Evolutionary conservation across 2,113 vertebrate genomes (phyloP), one percentile per base, ranked within the genome.

Genomic region (Telmatochromis sp.): DNA sequence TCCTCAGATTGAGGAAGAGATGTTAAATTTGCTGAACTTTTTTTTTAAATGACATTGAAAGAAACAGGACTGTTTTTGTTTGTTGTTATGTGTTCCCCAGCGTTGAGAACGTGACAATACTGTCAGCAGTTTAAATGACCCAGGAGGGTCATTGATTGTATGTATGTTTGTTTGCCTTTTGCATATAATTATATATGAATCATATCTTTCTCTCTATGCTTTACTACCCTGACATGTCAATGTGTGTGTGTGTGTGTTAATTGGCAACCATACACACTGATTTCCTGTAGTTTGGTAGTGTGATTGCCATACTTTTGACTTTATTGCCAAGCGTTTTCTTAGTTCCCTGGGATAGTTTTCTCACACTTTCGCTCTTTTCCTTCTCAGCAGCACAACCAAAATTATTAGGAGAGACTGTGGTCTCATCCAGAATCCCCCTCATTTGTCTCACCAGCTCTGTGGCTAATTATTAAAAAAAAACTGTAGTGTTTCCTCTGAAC

Each of bases 1-100:
- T 93, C 96, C 96, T 97, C 96, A 96, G 96, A 96, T 96, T 96
- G 96, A 95, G 96, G 96, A 94, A 91, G 83, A 87, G 89, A 87
- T 93, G 88, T 89, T 89, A 75, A 47, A 87, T 91, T 89, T 93
- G 87, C 87, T 89, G 80, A 83, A 37, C 65, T 86, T 90, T 90
- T 88, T 83, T 78, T 80, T 85, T 5, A 12, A 78, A 89, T 63
- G 12, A 83, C 40, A 86, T 88, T 86, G 63, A 78, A 87, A 90
- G 42, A 50, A 75, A 68, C 5, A 35, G 40, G 33, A 81, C 45
- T 78, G 47, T 85, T 91, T 85, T 80, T 91, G 60, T 86, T 86
- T 19, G 57, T 40, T 68, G 83, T 87, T 35, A 86, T 21, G 80
- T 91, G 80, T 91, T 87, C 28, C 80, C 90, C 40, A 26, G 81